A percentile compares a stretch with the other conserved stretches of the same genome.
Evolutionary conservation across 2,888 invertebrate genomes (phyloP).

Genomic region (Aleiodes alternator): DNA sequence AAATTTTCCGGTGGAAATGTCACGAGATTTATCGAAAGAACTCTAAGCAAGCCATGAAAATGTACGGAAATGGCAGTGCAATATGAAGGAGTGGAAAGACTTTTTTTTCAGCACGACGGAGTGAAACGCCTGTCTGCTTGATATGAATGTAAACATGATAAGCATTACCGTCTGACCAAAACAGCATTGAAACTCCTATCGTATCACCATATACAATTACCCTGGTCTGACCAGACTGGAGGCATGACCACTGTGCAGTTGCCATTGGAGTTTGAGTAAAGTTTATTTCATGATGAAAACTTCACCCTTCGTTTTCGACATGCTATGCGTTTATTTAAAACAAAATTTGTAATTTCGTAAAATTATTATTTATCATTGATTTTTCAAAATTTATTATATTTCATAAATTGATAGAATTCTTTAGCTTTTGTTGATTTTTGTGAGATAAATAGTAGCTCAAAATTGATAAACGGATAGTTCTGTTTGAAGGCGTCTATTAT

Average conservation of each 20-base stretch:
- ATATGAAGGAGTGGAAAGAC: neutral
- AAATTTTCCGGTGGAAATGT: too few species aligned
- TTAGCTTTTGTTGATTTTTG: too few species aligned
- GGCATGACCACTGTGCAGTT: constrained; percentile 44
- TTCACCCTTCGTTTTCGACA: neutral
- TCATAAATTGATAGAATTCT: too few species aligned
- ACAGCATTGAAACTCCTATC: constrained; percentile 27
- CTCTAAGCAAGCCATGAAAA: neutral
- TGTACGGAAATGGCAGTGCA: too few species aligned
- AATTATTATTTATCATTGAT: too few species aligned
- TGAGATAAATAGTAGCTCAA: too few species aligned
- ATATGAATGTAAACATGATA: constrained; percentile 17
- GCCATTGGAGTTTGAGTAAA: constrained; percentile 44
- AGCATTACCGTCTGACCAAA: constrained; percentile 16
- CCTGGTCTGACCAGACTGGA: constrained; percentile 40
- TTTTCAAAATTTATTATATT: too few species aligned
- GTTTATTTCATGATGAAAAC: constrained; percentile 21
- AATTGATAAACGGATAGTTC: constrained; percentile 28
- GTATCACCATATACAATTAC: constrained; percentile 23
- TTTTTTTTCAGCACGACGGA: neutral
- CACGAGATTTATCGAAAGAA: too few species aligned
- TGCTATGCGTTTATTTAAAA: neutral
- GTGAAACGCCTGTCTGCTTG: neutral
- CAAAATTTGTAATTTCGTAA: too few species aligned
- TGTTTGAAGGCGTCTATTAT: constrained; percentile 39